Base-by-base conservation (phyloP, 2,797 vertebrate species). In the Cryptoprocta ferox region DNA sequence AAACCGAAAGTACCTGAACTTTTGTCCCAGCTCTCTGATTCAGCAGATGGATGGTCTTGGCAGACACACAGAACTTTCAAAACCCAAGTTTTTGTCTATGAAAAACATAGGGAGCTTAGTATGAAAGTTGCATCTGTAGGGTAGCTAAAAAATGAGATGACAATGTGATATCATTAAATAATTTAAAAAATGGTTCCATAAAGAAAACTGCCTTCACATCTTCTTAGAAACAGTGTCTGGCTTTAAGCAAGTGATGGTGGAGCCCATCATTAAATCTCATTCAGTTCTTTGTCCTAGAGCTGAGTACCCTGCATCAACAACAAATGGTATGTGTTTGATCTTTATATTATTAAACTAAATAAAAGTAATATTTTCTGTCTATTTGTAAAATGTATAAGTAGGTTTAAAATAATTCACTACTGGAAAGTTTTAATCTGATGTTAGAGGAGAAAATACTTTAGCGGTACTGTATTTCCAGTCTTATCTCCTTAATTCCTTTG, bases 221-320 rank as follows among this genome's bases (percentile, higher is more conserved):
- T 87, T 96, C 37, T 92, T 85, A 79, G 10, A 93, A 85, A 66
- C 4, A 61, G 42, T 75, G n/a, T 94, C 61, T 94, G 18, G 39
- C 37, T 73, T 63, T 56, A 39, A 79, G 26, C 45, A 56, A 75
- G 6, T 15, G 56, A 5, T 76, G 0, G 6, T 14, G 1, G 37
- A 71, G 7, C 4, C n/a, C 2, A 18, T 68, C 10, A 14, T 75
- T 94, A 86, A 63, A 68, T 65, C 10, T 63, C 28, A 50, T 78
- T 66, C 56, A 21, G 1, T 53, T 15, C n/a, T 92, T 85, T 68
- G 16, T 16, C 18, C 11, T 42, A 0, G 16, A 91, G 35, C 16
- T 48, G 28, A 91, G 15, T 12, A 45, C 56, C 37, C 37, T 80
- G 39, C 21, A 45, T 61, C 28, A 76, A 75, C 32, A 21, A 45